Conservation (phyloP, 2,113 vertebrate species). For the Aphyosemion australe region DNA sequence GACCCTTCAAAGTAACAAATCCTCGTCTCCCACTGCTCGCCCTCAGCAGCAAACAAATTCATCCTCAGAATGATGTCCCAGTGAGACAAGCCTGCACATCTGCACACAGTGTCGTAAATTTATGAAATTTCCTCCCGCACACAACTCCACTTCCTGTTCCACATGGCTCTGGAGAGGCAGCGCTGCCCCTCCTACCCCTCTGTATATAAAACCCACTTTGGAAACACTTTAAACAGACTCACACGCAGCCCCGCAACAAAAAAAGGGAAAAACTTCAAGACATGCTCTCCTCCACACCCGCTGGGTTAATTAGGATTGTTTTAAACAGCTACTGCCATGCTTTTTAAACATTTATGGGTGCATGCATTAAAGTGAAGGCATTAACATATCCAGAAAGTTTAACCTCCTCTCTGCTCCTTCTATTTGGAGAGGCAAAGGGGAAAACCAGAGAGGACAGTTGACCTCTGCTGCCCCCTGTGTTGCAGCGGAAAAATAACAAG, state of each 20-base stretch:
- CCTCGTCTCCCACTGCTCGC: constrained; percentile 17
- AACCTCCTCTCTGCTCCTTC: constrained; percentile 57
- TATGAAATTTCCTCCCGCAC: constrained; percentile 1
- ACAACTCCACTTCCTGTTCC: constrained; percentile 19
- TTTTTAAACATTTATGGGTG: constrained; percentile 81
- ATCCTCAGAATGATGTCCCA: constrained; percentile 53
- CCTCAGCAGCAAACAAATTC: constrained; percentile 39
- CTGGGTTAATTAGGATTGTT: constrained; percentile 82
- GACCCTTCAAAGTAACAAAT: constrained; percentile 36
- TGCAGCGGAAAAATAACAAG: constrained; percentile 67
- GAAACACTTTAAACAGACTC: constrained; percentile 74
- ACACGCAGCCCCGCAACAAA: constrained; percentile 54
- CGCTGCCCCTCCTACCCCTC: constrained; percentile 57
- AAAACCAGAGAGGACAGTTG: constrained; percentile 53
- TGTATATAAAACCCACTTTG: constrained; percentile 70
- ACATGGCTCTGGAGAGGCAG: constrained; percentile 38
- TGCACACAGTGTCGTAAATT: constrained; percentile 16
- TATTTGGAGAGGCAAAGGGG: constrained; percentile 28
- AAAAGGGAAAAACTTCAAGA: constrained; percentile 58
- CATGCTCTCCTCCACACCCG: constrained; percentile 65
- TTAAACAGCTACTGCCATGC: constrained; percentile 74
- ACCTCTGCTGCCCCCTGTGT: constrained; percentile 77
- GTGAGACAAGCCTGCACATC: constrained; percentile 37
- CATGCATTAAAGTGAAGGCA: constrained; percentile 71
- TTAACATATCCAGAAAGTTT: constrained; percentile 72